A percentile compares a stretch with the other conserved stretches of the same genome.
Conservation (phyloP, 2,888 invertebrate species). For the Chironomus riparius region DNA sequence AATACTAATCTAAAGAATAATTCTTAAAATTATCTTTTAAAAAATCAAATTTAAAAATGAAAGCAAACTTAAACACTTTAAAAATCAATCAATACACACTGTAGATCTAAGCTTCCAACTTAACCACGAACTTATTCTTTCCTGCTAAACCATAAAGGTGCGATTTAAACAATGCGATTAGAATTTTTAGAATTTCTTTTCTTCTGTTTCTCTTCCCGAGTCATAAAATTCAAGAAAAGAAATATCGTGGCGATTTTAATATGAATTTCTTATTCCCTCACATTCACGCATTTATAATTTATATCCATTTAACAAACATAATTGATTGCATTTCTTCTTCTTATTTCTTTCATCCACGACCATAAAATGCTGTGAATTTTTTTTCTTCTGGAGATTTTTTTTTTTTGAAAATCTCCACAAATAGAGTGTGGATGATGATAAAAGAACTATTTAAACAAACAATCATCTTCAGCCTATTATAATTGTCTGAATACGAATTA, state of each 20-base stretch:
- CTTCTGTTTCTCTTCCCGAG: too few relatives aligned
- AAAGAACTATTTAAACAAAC: constrained; percentile 21
- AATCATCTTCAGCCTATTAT: constrained; percentile 17
- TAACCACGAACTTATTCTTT: not conserved
- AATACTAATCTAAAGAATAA: too few relatives aligned
- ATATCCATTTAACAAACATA: not conserved
- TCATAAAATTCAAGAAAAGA: not conserved
- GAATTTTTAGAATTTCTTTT: not conserved
- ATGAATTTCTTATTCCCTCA: not conserved
- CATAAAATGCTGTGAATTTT: not conserved
- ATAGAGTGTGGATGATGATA: not conserved
- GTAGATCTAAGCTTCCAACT: not conserved
- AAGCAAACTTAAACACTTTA: too few relatives aligned
- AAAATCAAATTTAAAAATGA: too few relatives aligned
- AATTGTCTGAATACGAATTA: constrained; percentile 24
- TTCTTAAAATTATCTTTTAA: too few relatives aligned
- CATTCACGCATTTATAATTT: not conserved
- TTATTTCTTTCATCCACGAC: not conserved
- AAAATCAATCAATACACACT: too few relatives aligned
- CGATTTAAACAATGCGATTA: not conserved
- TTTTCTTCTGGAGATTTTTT: not conserved
- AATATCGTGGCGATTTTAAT: not conserved
- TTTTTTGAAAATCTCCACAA: not conserved
- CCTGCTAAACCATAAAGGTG: not conserved
- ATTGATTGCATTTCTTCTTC: not conserved